These are phyloP conservation scores for Sebastes oblongus DNA, from an alignment of 2,797 vertebrate species.

Conservation along the genomic window DNA sequence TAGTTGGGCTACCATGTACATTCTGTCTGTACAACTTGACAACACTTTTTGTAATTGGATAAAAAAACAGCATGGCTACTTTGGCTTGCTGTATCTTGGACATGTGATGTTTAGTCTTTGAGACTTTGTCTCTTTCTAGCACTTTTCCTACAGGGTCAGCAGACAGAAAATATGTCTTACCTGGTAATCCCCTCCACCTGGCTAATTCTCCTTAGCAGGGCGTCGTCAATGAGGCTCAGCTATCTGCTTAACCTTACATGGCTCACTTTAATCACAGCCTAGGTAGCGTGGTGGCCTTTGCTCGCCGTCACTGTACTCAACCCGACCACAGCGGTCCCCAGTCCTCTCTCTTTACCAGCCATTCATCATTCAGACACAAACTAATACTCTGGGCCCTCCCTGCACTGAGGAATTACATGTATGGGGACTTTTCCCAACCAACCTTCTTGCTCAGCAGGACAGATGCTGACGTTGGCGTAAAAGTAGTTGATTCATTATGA, in stretches of 20 bases:
- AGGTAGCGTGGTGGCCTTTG: constrained; percentile 42
- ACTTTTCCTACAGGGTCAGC: background rate
- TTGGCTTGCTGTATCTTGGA: background rate
- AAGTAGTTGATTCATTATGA: constrained; percentile 54
- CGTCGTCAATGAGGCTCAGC: background rate
- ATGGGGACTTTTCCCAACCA: background rate
- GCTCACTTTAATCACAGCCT: constrained; percentile 57
- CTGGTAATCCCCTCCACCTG: constrained; percentile 28
- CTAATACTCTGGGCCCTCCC: constrained; percentile 44
- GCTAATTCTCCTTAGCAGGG: constrained; percentile 12
- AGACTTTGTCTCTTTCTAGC: background rate
- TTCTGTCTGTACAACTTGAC: background rate
- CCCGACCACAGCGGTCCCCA: constrained; percentile 5
- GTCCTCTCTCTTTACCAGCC: constrained; percentile 8
- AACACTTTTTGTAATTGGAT: background rate
- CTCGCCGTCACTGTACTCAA: background rate
- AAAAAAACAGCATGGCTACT: background rate
- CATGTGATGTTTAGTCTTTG: background rate
- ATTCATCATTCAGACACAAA: constrained; percentile 71
- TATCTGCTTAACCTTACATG: constrained; percentile 46
- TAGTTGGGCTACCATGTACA: background rate
- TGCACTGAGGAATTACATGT: constrained; percentile 23
- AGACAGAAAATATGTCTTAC: constrained; percentile 12
- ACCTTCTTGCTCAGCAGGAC: constrained; percentile 53
- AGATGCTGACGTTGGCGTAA: constrained; percentile 37